A percentile compares a stretch with the other conserved stretches of the same genome.
Evolutionary conservation across 2,888 invertebrate species (phyloP).

Genomic region (Hemaris fuciformis): DNA sequence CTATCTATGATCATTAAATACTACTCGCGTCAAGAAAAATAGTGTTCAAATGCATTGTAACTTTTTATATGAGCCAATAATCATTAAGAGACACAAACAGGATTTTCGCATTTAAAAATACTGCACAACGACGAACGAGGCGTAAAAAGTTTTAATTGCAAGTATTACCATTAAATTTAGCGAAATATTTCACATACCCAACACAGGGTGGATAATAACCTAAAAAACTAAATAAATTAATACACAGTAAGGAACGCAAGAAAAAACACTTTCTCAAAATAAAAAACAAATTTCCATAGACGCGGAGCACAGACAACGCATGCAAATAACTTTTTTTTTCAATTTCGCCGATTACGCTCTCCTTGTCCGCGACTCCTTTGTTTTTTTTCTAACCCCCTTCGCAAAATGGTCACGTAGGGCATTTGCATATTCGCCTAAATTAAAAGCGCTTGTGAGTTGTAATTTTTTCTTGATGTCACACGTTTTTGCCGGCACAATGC

Average conservation of each 20-base stretch:
- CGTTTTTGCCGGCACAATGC: constrained; percentile 67
- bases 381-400: constrained; percentile 70
- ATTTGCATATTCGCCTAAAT: constrained; percentile 78
- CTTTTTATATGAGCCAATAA: neutral
- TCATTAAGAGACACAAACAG: neutral
- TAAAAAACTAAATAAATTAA: constrained; percentile 21
- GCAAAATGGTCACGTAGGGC: constrained; percentile 77
- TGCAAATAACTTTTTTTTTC: constrained; percentile 73
- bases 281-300: constrained; percentile 52
- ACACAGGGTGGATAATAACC: neutral
- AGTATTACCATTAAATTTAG: neutral
- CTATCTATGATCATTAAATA: neutral
- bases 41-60: neutral
- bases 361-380: constrained; percentile 67
- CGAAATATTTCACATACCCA: neutral
- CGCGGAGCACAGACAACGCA: constrained; percentile 54
- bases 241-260: constrained; percentile 49
- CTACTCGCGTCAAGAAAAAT: neutral
- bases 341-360: constrained; percentile 65
- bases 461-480: constrained; percentile 72
- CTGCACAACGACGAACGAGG: neutral
- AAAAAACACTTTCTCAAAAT: constrained; percentile 73
- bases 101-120: neutral
- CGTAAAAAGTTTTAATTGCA: neutral
- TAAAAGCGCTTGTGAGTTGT: constrained; percentile 58